Conservation (phyloP, 2,797 vertebrate species). For the Triplophysa yarkandensis region DNA sequence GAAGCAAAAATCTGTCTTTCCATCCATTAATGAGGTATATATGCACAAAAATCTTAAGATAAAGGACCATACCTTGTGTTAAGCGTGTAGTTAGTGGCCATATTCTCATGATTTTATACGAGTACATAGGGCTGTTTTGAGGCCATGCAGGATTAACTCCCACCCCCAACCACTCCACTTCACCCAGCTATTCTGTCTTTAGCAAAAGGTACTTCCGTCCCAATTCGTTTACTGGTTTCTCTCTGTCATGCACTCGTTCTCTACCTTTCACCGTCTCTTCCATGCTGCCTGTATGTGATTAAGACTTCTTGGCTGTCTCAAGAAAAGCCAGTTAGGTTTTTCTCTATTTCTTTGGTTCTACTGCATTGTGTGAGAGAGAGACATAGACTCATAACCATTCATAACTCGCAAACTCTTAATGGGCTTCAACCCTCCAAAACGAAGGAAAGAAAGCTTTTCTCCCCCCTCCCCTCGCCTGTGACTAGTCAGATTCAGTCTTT, state of each 20-base stretch:
- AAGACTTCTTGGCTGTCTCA: conserved; percentile 70
- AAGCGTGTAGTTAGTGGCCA: not conserved
- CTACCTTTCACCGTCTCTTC: conserved; percentile 64
- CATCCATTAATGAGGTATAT: not conserved
- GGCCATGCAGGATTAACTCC: conserved; percentile 53
- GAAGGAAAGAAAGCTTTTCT: conserved; percentile 68
- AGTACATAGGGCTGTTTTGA: conserved; percentile 25
- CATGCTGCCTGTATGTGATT: conserved; percentile 64
- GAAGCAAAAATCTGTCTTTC: not conserved
- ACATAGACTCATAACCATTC: conserved; percentile 86
- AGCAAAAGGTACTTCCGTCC: conserved; percentile 76
- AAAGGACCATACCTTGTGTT: not conserved
- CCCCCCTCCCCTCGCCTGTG: conserved; percentile 79
- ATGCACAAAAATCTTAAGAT: not conserved
- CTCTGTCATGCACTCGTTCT: conserved; percentile 70
- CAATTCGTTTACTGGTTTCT: conserved; percentile 72
- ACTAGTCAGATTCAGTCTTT: conserved; percentile 98
- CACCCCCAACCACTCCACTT: conserved; percentile 53
- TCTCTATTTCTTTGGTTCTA: conserved; percentile 62
- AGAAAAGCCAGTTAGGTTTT: conserved; percentile 73
- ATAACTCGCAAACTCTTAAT: conserved; percentile 85
- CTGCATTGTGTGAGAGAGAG: conserved; percentile 69
- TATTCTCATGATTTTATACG: conserved; percentile 40
- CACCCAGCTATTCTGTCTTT: conserved; percentile 62
- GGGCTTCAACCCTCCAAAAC: conserved; percentile 81